Percentiles rank a stretch among this genome's conserved stretches.
Evolutionary conservation across 2,113 vertebrate genomes (phyloP).

Genomic region (Todiramphus chloris): DNA sequence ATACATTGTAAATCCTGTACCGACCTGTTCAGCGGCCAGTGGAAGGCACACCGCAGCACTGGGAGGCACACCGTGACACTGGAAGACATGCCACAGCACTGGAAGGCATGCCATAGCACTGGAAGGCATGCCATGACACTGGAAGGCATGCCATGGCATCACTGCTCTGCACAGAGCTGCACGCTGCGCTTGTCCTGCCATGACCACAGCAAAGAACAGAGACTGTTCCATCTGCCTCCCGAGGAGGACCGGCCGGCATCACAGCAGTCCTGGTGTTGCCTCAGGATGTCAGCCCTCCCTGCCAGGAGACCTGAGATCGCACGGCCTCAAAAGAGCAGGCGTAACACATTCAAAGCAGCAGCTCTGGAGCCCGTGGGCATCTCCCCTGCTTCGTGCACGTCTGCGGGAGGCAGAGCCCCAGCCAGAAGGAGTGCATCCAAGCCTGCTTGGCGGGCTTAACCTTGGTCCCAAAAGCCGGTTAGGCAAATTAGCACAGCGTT

Average conservation of each 20-base stretch:
- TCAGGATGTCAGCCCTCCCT: background rate
- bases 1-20: rapidly evolving
- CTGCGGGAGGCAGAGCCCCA: background rate
- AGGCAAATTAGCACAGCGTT: conserved; percentile 51
- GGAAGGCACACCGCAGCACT: background rate
- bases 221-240: background rate
- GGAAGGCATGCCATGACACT: too few relatives aligned
- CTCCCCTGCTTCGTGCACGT: rapidly evolving
- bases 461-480: conserved; percentile 41
- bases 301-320: background rate
- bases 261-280: background rate
- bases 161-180: background rate
- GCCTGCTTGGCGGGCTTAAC: background rate
- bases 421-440: background rate
- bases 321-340: background rate
- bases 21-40: rapidly evolving
- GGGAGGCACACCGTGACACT: background rate
- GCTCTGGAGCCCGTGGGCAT: background rate
- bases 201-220: rapidly evolving
- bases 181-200: rapidly evolving
- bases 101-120: too few relatives aligned
- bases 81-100: background rate
- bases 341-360: background rate
- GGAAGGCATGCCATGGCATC: background rate
- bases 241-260: rapidly evolving